Evolutionary conservation across 2,888 invertebrate genomes (phyloP), one percentile per base, ranked within the genome.

Genomic region (Galerucella nymphaeae): DNA sequence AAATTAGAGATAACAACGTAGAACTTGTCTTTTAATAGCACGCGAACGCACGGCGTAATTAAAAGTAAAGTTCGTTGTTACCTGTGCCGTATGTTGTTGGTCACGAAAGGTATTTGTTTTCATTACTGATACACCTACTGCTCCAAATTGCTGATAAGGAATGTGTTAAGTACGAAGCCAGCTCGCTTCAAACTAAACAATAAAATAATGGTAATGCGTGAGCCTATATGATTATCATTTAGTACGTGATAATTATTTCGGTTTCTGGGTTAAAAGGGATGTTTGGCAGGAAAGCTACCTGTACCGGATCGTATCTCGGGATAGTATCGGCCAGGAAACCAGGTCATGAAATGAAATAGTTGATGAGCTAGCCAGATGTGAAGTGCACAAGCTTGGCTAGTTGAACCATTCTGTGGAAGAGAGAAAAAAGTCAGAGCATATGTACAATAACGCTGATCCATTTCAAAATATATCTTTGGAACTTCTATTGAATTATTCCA

Each of bases 11-110:
- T 75, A 71, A 71, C 69, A 67, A 61, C 63, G n/a, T 18, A 59
- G 62, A 66, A 62, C 75, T 73, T 73, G 75, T 75, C 75, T 72
- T 75, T 50, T 71, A 53, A 38, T 23, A 48, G 62, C 80, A 80
- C 80, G 80, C 80, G 76, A 80, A 71, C 70, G 75, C 75, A 75
- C 72, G 63, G 74, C 75, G 76, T 80, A 78, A 80, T 80, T 78
- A 79, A 77, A 74, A 78, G 63, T 66, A 57, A 75, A 74, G 70
- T 76, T 74, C 74, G 75, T 75, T 79, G 70, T 74, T 70, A 78
- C 71, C 69, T 76, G 68, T 73, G 75, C 68, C 76, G 69, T 71
- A 78, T 70, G 71, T 65, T 71, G 68, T 68, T 66, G 69, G 80
- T 79, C 80, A 80, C 80, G 80, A 80, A 78, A 73, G 68, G 75